Percentiles rank a stretch among this genome's conserved stretches.
Evolutionary conservation across 2,113 vertebrate species (phyloP).

Genomic region (Plestiodon gilberti): DNA sequence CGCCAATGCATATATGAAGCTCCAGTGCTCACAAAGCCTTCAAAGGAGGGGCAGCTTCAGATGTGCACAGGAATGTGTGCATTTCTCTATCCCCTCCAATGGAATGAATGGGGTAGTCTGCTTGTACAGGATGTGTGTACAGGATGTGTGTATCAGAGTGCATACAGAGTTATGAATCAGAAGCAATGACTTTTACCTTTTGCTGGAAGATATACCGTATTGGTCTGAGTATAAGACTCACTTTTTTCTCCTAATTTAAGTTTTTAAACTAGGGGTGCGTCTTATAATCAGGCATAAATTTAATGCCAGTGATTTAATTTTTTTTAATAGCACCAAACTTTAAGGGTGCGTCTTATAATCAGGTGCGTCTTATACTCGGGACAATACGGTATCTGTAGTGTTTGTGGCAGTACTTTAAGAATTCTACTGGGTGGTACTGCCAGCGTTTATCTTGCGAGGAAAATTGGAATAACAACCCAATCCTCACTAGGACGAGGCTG

Average conservation of each 20-base stretch:
- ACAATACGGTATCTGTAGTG: too few relatives aligned
- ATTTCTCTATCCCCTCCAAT: background rate
- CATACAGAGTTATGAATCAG: background rate
- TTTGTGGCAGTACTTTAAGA: background rate
- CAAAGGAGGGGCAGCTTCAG: background rate
- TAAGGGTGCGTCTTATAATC: too few relatives aligned
- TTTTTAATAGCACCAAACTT: too few relatives aligned
- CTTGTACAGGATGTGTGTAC: background rate
- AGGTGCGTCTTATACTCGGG: too few relatives aligned
- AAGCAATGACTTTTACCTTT: background rate
- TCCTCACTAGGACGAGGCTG: too few relatives aligned
- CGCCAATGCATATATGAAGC: background rate
- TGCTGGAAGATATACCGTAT: too few relatives aligned
- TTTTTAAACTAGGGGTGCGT: too few relatives aligned
- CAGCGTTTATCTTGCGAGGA: background rate
- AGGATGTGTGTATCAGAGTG: background rate
- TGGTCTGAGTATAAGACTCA: too few relatives aligned
- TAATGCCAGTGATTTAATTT: too few relatives aligned
- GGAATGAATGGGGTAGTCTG: background rate
- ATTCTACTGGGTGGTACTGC: background rate
- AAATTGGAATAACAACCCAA: too few relatives aligned
- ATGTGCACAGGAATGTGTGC: background rate
- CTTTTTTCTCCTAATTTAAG: too few relatives aligned
- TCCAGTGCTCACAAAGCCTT: background rate
- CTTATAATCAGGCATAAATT: too few relatives aligned